phyloP scores from a whole-genome alignment of 1,140 invertebrate species.

The Vollenhovia emeryi region DNA sequence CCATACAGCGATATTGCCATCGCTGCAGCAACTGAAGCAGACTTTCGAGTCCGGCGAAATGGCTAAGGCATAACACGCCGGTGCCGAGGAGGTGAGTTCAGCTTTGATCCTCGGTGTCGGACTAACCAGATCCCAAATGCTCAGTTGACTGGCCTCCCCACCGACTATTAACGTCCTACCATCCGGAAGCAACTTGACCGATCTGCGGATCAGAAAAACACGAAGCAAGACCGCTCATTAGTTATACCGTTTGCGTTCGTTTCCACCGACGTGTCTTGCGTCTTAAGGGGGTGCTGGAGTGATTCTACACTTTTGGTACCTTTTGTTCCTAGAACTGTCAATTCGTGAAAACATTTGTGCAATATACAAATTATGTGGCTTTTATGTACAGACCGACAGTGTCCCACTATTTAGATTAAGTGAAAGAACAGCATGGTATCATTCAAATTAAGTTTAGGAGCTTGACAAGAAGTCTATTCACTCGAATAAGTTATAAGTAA shows the following conservation, averaged over 20 bases:
- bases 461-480: no score
- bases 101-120: slow-evolving; percentile 96
- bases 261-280: background rate
- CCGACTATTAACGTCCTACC: slow-evolving; percentile 96
- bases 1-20: slow-evolving; percentile 99
- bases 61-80: slow-evolving; percentile 95
- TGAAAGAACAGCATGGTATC: no score
- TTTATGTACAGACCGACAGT: no score
- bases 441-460: no score
- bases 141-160: slow-evolving; percentile 95
- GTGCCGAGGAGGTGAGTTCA: slow-evolving; percentile 97
- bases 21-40: slow-evolving; percentile 98
- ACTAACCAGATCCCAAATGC: slow-evolving; percentile 95
- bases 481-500: no score
- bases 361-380: no score
- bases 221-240: background rate
- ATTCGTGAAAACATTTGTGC: no score
- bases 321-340: no score
- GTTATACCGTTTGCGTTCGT: background rate
- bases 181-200: slow-evolving; percentile 96
- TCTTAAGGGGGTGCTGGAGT: no score
- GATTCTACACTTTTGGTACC: no score
- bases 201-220: slow-evolving; percentile 76
- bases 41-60: slow-evolving; percentile 96
- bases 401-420: no score